Conservation (phyloP, 2,113 vertebrate genomes). For the Perca flavescens region DNA sequence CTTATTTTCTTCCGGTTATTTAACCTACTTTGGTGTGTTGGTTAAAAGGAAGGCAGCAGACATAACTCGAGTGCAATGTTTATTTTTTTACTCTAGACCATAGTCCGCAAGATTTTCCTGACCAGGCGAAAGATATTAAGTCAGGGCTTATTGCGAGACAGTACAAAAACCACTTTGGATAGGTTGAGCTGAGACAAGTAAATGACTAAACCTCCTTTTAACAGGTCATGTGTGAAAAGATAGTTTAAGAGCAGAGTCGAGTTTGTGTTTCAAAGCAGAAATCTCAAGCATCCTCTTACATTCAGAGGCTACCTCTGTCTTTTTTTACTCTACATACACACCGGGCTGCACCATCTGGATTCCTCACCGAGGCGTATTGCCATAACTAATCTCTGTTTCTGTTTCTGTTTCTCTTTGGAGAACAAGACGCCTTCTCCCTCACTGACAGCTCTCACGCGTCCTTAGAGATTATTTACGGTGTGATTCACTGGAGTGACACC, state of each 20-base stretch:
- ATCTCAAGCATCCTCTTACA: slow-evolving; percentile 25
- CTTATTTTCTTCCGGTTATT: slow-evolving; percentile 39
- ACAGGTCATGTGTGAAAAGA: not conserved
- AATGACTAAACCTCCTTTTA: slow-evolving; percentile 9
- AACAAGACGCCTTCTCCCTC: slow-evolving; percentile 46
- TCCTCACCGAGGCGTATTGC: slow-evolving; percentile 33
- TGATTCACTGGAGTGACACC: slow-evolving; percentile 10
- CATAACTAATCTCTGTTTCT: slow-evolving; percentile 44
- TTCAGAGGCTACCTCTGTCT: slow-evolving; percentile 10
- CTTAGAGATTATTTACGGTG: slow-evolving; percentile 29
- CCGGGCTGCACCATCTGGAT: slow-evolving; percentile 43
- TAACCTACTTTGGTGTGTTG: slow-evolving; percentile 44
- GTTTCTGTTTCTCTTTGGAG: slow-evolving; percentile 51
- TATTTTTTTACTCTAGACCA: slow-evolving; percentile 53
- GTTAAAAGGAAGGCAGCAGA: slow-evolving; percentile 56
- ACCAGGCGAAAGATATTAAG: slow-evolving; percentile 21
- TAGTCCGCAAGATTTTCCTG: slow-evolving; percentile 16
- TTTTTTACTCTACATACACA: not conserved
- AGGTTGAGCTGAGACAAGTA: not conserved
- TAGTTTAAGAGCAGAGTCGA: slow-evolving; percentile 11
- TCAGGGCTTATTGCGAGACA: not conserved
- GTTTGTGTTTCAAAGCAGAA: slow-evolving; percentile 25
- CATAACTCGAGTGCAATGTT: slow-evolving; percentile 50
- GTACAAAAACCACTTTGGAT: not conserved
- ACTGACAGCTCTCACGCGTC: slow-evolving; percentile 43